These are phyloP conservation scores for Anas flavirostris DNA, from an alignment of 2,797 vertebrate genomes.

Conservation along the genomic window DNA sequence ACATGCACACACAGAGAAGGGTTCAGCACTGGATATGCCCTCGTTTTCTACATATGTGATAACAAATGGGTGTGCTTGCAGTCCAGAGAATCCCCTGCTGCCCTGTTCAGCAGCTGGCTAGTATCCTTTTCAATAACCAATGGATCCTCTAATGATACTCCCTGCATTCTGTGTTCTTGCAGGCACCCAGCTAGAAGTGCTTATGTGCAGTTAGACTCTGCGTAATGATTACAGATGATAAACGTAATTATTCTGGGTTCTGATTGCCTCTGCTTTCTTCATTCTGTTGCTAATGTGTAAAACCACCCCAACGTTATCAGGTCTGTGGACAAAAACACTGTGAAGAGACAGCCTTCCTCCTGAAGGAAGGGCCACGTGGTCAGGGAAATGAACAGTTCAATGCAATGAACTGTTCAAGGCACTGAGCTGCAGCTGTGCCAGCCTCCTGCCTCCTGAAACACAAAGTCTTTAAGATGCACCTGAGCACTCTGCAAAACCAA, in stretches of 20 bases:
- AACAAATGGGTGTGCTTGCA: not conserved
- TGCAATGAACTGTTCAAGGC: not conserved
- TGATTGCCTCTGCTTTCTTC: constrained; percentile 15
- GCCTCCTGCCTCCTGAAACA: not conserved
- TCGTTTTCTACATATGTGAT: not conserved
- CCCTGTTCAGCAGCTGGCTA: not conserved
- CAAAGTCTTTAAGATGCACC: not conserved
- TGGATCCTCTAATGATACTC: not conserved
- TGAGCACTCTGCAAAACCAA: not conserved
- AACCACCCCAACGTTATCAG: not conserved
- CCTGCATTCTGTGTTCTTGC: not conserved
- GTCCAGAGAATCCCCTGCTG: not conserved
- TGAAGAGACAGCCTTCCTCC: not conserved
- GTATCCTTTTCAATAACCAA: not conserved
- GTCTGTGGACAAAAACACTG: not conserved
- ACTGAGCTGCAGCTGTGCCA: not conserved
- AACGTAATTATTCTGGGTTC: constrained; percentile 28
- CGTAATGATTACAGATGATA: constrained; percentile 27
- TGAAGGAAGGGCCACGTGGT: not conserved
- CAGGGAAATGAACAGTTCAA: not conserved
- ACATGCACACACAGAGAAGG: not conserved
- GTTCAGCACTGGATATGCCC: not conserved
- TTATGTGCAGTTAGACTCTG: not conserved
- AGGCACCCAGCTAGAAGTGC: constrained; percentile 9
- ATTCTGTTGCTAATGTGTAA: not conserved